Evolutionary conservation across 1,140 invertebrate species (phyloP).

Genomic region (Wiebesia pumilae): DNA sequence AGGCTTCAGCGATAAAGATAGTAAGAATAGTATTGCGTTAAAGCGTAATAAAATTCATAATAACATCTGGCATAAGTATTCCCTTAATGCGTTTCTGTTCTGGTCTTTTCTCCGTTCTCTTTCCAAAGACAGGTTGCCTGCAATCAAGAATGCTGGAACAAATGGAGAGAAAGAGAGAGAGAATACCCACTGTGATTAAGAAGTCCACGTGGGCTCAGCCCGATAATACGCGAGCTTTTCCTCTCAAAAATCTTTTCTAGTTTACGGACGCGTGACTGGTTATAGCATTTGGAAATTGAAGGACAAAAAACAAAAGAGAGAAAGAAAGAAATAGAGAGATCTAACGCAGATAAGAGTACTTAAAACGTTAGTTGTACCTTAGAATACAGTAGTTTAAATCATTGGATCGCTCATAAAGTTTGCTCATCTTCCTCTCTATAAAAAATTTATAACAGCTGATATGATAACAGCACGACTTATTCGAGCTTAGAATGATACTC

Average conservation of each 20-base stretch:
- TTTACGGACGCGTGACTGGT: not conserved
- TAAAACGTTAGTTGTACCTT: constrained; percentile 58
- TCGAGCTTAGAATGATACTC: not conserved
- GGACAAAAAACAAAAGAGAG: not conserved
- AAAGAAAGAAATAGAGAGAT: not conserved
- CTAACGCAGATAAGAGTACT: constrained; percentile 60
- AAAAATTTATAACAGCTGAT: not conserved
- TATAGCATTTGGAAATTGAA: not conserved
- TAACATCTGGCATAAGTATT: constrained; percentile 3
- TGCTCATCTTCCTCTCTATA: not conserved
- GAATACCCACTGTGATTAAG: not conserved
- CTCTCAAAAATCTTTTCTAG: not conserved
- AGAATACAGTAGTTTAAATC: constrained; percentile 56
- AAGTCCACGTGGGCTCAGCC: not conserved
- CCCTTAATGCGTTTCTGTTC: constrained; percentile 3
- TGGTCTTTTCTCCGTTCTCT: not conserved
- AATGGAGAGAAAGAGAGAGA: not conserved
- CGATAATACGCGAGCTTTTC: not conserved
- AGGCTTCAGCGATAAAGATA: not conserved
- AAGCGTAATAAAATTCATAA: not conserved
- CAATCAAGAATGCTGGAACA: not conserved
- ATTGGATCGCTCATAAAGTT: constrained; percentile 58
- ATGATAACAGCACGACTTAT: not conserved
- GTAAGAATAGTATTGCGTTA: not conserved
- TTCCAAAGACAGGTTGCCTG: not conserved